Conservation (phyloP, 2,888 invertebrate genomes). For the Amaurobius ferox region DNA sequence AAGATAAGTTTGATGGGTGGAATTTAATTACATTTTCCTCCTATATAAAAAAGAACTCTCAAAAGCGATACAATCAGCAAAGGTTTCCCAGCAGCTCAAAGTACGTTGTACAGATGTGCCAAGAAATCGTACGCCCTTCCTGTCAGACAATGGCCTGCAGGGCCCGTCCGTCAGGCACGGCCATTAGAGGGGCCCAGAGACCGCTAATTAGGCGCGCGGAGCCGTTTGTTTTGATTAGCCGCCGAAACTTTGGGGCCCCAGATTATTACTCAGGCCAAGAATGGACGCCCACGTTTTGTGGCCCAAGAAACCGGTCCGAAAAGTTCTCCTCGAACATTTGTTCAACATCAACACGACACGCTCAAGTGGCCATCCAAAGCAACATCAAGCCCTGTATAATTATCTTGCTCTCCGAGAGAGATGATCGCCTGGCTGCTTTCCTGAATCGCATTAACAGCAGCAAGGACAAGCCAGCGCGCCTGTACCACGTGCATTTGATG, state of each 20-base stretch:
- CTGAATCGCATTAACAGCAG: constrained; percentile 70
- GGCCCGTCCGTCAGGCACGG: constrained; percentile 20
- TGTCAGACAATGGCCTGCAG: constrained; percentile 32
- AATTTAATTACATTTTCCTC: constrained; percentile 2
- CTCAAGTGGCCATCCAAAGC: constrained; percentile 74
- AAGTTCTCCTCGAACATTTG: constrained; percentile 74
- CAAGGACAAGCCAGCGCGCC: constrained; percentile 47
- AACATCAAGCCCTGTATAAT: constrained; percentile 74
- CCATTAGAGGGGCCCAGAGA: constrained; percentile 62
- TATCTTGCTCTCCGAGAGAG: constrained; percentile 71
- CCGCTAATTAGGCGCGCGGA: constrained; percentile 61
- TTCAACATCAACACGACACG: constrained; percentile 75
- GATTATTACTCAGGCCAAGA: constrained; percentile 57
- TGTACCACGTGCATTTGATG: constrained; percentile 68
- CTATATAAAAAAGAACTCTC: background rate
- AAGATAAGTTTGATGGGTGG: background rate
- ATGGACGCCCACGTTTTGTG: constrained; percentile 70
- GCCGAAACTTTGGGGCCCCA: constrained; percentile 72
- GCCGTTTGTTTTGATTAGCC: constrained; percentile 73
- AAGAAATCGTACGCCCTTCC: constrained; percentile 42
- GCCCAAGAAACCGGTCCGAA: constrained; percentile 68
- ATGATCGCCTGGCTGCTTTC: constrained; percentile 70
- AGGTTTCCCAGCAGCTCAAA: constrained; percentile 8
- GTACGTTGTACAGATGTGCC: constrained; percentile 41
- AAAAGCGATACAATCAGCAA: background rate